Evolutionary conservation across 2,888 invertebrate genomes (phyloP), one percentile per base, ranked within the genome.

Genomic region (Folsomia manolachei): DNA sequence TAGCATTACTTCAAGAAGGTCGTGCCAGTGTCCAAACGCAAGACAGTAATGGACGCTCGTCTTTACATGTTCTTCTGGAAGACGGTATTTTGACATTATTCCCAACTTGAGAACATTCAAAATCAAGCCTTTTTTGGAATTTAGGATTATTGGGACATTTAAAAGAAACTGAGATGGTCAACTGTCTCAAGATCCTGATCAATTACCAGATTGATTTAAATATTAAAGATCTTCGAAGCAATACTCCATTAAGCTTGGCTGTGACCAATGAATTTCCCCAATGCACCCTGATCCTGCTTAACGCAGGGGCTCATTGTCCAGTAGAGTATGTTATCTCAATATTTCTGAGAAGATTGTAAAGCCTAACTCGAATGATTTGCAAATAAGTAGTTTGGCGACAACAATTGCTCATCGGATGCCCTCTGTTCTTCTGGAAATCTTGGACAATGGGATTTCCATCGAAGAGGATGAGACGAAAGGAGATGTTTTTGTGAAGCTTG

Each of bases 401-500:
- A 19, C 52, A 21, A 66, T 77, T n/a, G 71, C 75, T n/a, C 11
- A 23, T 9, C 62, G 53, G 4, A 75, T 75, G 75, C 73, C 77
- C n/a, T 53, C 71, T 1, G 69, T 75, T 1, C 63, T 77, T 56
- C 2, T 67, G 14, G 68, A 69, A 52, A 66, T 71, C 4, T 65
- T 77, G 9, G 67, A 77, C 61, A 69, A 70, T 23, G 73, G 73
- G n/a, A 70, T 77, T 23, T 39, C 27, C 0, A 2, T 69, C 52
- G 63, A 27, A 63, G 24, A n/a, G 14, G 69, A 66, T 11, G 70
- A 68, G 19, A 14, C 2, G 23, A 19, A 25, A 21, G 60, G 27
- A 4, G 24, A 25, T 18, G 9, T 24, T 2, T 18, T 69, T n/a
- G 67, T 75, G 1, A 68, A 67, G 27, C 52, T 75, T 9, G 70